Evolutionary conservation across 2,888 invertebrate species (phyloP).

Genomic region (Dione juno): DNA sequence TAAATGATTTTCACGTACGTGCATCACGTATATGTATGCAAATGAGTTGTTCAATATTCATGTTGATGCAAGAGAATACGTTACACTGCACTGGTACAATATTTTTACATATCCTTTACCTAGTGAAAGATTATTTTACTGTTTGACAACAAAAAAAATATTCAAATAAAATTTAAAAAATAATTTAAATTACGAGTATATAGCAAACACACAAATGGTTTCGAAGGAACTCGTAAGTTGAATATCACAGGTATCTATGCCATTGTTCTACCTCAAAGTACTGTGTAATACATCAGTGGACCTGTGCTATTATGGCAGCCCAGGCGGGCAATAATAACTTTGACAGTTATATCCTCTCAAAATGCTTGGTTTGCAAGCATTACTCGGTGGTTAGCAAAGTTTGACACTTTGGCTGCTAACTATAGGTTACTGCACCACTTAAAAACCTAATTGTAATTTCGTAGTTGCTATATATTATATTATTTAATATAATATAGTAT

Average conservation of each 20-base stretch:
- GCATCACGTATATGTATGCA: neutral
- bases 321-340: conserved; percentile 68
- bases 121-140: no score
- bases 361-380: conserved; percentile 58
- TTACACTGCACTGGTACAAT: neutral
- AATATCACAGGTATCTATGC: neutral
- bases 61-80: neutral
- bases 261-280: conserved; percentile 38
- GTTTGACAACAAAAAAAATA: no score
- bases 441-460: conserved; percentile 46
- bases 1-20: neutral
- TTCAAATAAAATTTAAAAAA: no score
- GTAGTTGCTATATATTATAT: neutral
- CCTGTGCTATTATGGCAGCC: conserved; percentile 57
- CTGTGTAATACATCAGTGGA: conserved; percentile 46
- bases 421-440: conserved; percentile 61
- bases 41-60: neutral
- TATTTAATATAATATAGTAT: no score
- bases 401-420: conserved; percentile 66
- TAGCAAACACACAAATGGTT: neutral
- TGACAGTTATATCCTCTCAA: conserved; percentile 67
- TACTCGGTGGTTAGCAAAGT: conserved; percentile 62
- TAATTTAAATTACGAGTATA: no score
- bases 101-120: neutral
- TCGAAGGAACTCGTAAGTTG: neutral